phyloP scores from a whole-genome alignment of 2,113 vertebrate genomes.

The Calidris pygmaea region DNA sequence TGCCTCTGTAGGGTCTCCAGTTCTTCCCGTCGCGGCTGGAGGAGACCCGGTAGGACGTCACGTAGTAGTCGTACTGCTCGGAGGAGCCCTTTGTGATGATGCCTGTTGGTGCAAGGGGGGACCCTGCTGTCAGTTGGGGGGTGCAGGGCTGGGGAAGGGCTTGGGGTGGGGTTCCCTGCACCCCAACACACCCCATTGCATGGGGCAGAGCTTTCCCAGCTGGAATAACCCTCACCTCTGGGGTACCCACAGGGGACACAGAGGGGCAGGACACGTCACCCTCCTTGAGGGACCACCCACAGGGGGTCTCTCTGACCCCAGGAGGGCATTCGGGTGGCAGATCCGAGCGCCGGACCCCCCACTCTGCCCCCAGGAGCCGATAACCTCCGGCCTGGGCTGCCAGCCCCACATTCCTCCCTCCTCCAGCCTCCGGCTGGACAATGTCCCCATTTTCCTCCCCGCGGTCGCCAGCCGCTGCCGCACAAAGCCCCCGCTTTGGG shows the following conservation, averaged over 20 bases:
- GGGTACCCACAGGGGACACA: neutral
- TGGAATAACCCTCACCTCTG: neutral
- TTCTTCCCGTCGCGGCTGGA: conserved; percentile 81
- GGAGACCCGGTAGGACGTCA: conserved; percentile 74
- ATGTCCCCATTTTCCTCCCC: conserved; percentile 34
- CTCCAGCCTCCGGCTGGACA: conserved; percentile 7
- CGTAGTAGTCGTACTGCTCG: conserved; percentile 62
- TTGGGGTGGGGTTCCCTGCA: rapidly evolving
- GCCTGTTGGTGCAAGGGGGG: conserved; percentile 44
- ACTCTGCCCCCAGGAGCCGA: neutral
- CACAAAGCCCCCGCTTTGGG: conserved; percentile 20
- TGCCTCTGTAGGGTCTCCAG: conserved; percentile 81
- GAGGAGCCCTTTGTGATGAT: conserved; percentile 78
- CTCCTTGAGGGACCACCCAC: neutral
- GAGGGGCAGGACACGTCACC: neutral
- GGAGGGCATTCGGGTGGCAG: neutral
- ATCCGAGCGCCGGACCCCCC: neutral
- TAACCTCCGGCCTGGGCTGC: neutral
- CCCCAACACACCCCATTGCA: neutral
- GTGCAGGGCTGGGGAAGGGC: rapidly evolving
- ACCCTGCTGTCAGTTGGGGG: neutral
- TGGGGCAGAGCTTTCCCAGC: neutral
- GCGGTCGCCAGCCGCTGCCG: neutral
- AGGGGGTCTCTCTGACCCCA: neutral
- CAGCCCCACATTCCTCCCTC: conserved; percentile 27